Evolutionary conservation across 2,888 invertebrate species (phyloP), one percentile per base, ranked within the genome.

Genomic region (Netelia inedita): DNA sequence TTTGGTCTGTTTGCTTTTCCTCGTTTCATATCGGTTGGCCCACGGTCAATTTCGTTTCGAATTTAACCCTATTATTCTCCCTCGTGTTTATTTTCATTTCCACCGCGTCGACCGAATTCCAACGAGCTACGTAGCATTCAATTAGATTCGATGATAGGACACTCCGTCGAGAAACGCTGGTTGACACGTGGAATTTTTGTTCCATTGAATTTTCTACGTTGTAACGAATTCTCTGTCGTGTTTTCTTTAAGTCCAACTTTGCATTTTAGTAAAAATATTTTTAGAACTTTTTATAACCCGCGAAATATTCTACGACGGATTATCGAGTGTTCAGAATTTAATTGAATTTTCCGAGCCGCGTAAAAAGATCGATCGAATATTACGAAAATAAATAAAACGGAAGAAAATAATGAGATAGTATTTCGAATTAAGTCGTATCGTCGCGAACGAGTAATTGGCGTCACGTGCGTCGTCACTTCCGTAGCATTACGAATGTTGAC

Each of bases 401-500:
- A 46, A 50, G 23, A 73, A 28, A 3, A 2, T 50, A 11, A 74
- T 57, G 63, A 16, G 63, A 8, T 35, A 2, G 14, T 46, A 46
- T 46, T 46, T 63, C 14, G 63, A 35, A 63, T 28, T 46, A 61
- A 63, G 61, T 63, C 61, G 46, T 23, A 2, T 50, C 21, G 9
- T 21, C 1, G 73, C 61, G 28, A 28, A 14, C 14, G 14, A 28
- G 63, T 28, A 53, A 63, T 50, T 46, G 16, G 50, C 61, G 63
- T 63, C 72, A 72, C 72, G 63, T 66, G 69, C 66, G 79, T 78
- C 63, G 61, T 83, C 79, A 79, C 79, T 72, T 73, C 19, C 72
- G 61, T 63, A 63, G 68, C 78, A 69, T 83, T 73, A 79, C 61
- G 61, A 73, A 68, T 79, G 78, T 79, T 83, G 68, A 68, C 79